A percentile compares a stretch with the other conserved stretches of the same genome.
Conservation (phyloP, 2,113 vertebrate genomes). For the Hypocryptadius cinnamomeus region DNA sequence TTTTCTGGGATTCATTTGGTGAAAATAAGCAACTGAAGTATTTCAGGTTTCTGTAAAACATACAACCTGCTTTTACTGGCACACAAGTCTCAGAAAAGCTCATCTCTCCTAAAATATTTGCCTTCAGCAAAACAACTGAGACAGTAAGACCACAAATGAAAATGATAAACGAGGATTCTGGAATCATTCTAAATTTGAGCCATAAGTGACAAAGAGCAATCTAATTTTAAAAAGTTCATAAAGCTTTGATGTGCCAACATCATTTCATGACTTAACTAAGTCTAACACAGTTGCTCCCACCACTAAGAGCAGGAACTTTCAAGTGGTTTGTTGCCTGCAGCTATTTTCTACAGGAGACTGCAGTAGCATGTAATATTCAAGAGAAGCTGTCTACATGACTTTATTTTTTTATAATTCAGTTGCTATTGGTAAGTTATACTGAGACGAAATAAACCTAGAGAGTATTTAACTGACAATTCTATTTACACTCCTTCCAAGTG, state of each 20-base stretch:
- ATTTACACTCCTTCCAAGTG: slow-evolving; percentile 2
- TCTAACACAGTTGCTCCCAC: neutral
- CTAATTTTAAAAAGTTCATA: neutral
- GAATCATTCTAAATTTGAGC: neutral
- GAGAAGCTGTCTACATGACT: neutral
- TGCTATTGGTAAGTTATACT: neutral
- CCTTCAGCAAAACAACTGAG: neutral
- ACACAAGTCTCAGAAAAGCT: neutral
- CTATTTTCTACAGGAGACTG: slow-evolving; percentile 10
- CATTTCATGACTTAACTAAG: neutral
- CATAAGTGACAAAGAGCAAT: neutral
- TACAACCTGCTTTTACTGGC: neutral
- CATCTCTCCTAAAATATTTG: neutral
- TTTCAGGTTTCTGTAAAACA: neutral
- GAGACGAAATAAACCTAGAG: neutral
- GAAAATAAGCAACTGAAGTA: neutral
- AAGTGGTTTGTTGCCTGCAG: slow-evolving; percentile 15
- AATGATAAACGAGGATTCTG: neutral
- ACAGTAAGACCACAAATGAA: neutral
- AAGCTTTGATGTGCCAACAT: neutral
- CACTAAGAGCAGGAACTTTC: neutral
- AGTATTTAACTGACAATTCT: neutral
- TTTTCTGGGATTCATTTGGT: neutral
- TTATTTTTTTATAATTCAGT: neutral
- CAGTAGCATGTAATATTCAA: slow-evolving; percentile 10